Percentiles rank a stretch among this genome's conserved stretches.
phyloP scores from a whole-genome alignment of 2,888 invertebrate species.

The Melanostoma mellinum region DNA sequence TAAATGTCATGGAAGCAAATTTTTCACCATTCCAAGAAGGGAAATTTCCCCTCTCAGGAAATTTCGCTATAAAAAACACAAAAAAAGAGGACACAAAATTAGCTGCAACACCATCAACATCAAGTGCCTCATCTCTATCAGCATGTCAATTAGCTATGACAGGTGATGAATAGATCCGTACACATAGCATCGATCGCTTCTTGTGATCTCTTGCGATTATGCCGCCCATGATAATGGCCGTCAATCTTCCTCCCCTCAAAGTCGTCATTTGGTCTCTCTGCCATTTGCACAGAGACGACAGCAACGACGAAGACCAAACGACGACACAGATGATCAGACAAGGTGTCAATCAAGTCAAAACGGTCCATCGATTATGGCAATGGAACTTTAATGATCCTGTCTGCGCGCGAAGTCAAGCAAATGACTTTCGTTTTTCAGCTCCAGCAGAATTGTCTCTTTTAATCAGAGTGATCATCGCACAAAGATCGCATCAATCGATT shows the following conservation, averaged over 20 bases:
- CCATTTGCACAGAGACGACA: conserved; percentile 40
- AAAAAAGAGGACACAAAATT: conserved; percentile 32
- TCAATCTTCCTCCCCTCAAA: conserved; percentile 16
- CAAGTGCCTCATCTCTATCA: conserved; percentile 61
- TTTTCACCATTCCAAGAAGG: conserved; percentile 29
- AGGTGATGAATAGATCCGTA: conserved; percentile 70
- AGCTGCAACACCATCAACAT: neutral
- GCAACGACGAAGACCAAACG: conserved; percentile 17
- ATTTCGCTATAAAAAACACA: conserved; percentile 3
- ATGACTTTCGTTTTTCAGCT: conserved; percentile 71
- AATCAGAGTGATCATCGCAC: conserved; percentile 63
- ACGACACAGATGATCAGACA: conserved; percentile 66
- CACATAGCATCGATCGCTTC: conserved; percentile 48
- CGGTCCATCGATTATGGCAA: conserved; percentile 70
- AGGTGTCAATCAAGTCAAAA: conserved; percentile 72
- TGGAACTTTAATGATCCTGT: conserved; percentile 72
- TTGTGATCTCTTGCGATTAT: conserved; percentile 59
- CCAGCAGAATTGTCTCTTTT: conserved; percentile 54
- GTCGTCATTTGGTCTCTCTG: conserved; percentile 62
- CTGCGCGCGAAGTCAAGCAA: conserved; percentile 66
- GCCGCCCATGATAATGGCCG: conserved; percentile 53
- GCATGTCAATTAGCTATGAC: conserved; percentile 64
- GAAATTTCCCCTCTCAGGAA: conserved; percentile 31
- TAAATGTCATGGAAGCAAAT: conserved; percentile 61
- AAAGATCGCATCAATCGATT: conserved; percentile 50